A percentile compares a stretch with the other conserved stretches of the same genome.
phyloP scores from a whole-genome alignment of 2,888 invertebrate species.

The Sceliomorpha sp. region DNA sequence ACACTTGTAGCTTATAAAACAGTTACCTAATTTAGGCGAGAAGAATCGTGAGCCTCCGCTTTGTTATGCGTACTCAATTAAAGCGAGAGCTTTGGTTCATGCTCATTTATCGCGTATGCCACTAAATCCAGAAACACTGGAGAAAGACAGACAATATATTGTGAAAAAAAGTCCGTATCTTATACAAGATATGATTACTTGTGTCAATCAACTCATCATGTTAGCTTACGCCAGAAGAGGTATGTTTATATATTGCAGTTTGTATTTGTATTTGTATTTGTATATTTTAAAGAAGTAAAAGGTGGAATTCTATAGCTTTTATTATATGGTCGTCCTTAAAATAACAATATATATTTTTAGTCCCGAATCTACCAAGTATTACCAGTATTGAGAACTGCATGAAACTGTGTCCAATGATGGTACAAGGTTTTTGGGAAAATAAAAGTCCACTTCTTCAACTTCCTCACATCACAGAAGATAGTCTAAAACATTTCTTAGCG shows the following conservation, averaged over 20 bases:
- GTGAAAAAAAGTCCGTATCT: conserved; percentile 96
- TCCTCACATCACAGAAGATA: conserved; percentile 95
- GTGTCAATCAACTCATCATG: conserved; percentile 95
- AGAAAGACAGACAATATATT: conserved; percentile 91
- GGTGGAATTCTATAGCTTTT: no score
- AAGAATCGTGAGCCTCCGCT: conserved; percentile 98
- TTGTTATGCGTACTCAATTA: conserved; percentile 94
- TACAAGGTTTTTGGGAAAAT: conserved; percentile 97
- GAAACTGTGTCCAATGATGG: conserved; percentile 97
- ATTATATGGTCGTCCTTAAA: background rate
- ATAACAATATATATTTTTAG: conserved; percentile 79
- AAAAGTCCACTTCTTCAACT: conserved; percentile 96
- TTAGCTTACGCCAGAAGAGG: conserved; percentile 94
- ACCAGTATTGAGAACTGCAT: conserved; percentile 98
- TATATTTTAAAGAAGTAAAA: background rate
- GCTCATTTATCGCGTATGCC: conserved; percentile 95
- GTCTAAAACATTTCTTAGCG: conserved; percentile 91
- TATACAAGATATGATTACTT: conserved; percentile 98
- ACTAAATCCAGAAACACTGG: conserved; percentile 88
- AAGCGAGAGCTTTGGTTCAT: conserved; percentile 96
- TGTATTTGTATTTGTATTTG: conserved; percentile 5
- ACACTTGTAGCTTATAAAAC: conserved; percentile 90
- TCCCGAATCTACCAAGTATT: conserved; percentile 90
- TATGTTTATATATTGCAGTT: conserved; percentile 80
- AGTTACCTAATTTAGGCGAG: conserved; percentile 94